A percentile compares a stretch with the other conserved stretches of the same genome.
phyloP scores from a whole-genome alignment of 2,888 invertebrate genomes.

The Epistrophe eligans region DNA sequence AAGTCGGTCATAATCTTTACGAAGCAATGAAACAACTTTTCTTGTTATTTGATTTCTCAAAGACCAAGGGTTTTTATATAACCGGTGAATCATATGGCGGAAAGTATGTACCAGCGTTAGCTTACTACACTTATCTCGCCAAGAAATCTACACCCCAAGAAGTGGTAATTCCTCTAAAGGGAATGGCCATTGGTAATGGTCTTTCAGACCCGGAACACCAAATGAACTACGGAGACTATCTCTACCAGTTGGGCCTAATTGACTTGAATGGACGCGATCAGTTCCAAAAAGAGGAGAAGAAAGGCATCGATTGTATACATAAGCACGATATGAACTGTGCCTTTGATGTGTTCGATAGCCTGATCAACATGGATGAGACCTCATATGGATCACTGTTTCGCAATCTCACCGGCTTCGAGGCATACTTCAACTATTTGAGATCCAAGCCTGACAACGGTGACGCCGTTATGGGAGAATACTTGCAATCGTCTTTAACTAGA shows the following conservation, averaged over 20 bases:
- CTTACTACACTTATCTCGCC: conserved; percentile 86
- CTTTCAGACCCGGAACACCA: conserved; percentile 92
- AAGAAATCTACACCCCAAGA: conserved; percentile 81
- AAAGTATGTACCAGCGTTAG: conserved; percentile 90
- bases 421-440: conserved; percentile 85
- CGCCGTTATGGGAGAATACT: conserved; percentile 81
- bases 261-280: conserved; percentile 85
- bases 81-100: conserved; percentile 96
- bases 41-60: conserved; percentile 90
- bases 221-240: conserved; percentile 90
- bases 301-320: conserved; percentile 85
- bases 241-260: conserved; percentile 89
- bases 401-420: conserved; percentile 81
- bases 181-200: conserved; percentile 90
- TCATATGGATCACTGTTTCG: conserved; percentile 88
- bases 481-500: conserved; percentile 85
- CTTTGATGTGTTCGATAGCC: conserved; percentile 88
- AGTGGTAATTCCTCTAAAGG: conserved; percentile 82
- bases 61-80: conserved; percentile 91
- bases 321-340: conserved; percentile 88
- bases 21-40: conserved; percentile 92
- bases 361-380: conserved; percentile 86
- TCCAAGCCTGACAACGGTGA: conserved; percentile 87
- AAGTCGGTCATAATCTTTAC: conserved; percentile 92
- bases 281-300: conserved; percentile 86